Base-by-base conservation (phyloP, 2,113 vertebrate species). In the Corythoichthys haematopterus region DNA sequence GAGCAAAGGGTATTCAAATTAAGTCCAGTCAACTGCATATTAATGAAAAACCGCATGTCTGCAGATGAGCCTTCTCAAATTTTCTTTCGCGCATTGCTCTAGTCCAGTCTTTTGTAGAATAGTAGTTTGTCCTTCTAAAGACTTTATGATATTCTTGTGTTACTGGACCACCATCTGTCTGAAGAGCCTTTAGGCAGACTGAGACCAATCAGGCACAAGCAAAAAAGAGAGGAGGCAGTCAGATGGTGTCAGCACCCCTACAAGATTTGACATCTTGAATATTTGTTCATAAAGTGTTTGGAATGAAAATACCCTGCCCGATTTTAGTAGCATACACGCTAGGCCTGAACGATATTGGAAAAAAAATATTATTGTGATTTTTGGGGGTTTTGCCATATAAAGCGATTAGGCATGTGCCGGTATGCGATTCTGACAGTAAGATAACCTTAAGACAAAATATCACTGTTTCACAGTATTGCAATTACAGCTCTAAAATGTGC, bases 121-220 rank as follows among this genome's bases (percentile, higher is more conserved):
- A 56, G n/a, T 43, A 10, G 6, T 46, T 43, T 43, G 33, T 15
- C 43, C 55, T 64, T 80, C 45, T 71, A 69, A 65, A 60, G 38
- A 65, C 33, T 52, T 16, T 72, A 40, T 70, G 20, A 28, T 28
- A 28, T 68, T 76, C 37, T 59, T 57, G 67, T 82, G 70, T 77
- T 83, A 66, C 50, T 69, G 64, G 68, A 69, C 56, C 61, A 64
- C 74, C 68, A 80, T 78, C 78, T 80, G 82, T 78, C 59, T 66
- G 40, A 45, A 53, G 47, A 62, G 62, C 77, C 77, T 61, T 37
- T 13, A 76, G 76, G 66, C 64, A 70, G 53, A 40, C 64, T 53
- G 33, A 48, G 79, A 64, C 64, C 53, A 64, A 47, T 63, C 48
- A 67, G 65, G 58, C 57, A 56, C 6, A 70, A 33, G 71, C 64